Percentiles rank a stretch among this genome's conserved stretches.
Evolutionary conservation across 2,113 vertebrate species (phyloP).

Genomic region (Eublepharis macularius): DNA sequence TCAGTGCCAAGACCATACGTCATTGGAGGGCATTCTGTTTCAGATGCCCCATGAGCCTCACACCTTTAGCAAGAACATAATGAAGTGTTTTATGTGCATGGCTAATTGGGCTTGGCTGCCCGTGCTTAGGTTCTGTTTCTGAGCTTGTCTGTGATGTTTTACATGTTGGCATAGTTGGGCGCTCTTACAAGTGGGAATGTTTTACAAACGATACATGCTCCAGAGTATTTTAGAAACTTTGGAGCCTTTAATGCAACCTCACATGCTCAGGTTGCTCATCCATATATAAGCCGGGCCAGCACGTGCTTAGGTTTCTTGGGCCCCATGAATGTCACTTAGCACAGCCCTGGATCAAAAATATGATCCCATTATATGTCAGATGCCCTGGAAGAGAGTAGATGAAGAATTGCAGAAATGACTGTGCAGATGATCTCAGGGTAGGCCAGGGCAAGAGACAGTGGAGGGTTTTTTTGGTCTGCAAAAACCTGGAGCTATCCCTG

Average conservation of each 20-base stretch:
- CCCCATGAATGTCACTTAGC: background rate
- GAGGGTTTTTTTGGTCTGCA: background rate
- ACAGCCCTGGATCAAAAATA: background rate
- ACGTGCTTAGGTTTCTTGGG: background rate
- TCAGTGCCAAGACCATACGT: background rate
- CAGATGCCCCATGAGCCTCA: background rate
- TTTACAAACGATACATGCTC: constrained; percentile 5
- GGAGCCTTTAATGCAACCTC: background rate
- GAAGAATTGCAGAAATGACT: background rate
- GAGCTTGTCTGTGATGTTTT: background rate
- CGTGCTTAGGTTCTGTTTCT: background rate
- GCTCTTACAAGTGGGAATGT: background rate
- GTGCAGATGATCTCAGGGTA: background rate
- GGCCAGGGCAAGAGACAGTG: background rate
- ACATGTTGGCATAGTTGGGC: background rate
- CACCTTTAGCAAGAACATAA: background rate
- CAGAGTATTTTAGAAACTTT: background rate
- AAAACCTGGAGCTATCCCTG: background rate
- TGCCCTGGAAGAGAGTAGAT: background rate
- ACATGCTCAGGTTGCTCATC: background rate
- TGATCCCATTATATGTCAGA: background rate
- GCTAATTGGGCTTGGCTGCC: background rate
- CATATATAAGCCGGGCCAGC: background rate
- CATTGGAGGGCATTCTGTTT: background rate
- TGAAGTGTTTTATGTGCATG: background rate